Evolutionary conservation across 2,113 vertebrate species (phyloP).

Genomic region (Lipophrys pholis): DNA sequence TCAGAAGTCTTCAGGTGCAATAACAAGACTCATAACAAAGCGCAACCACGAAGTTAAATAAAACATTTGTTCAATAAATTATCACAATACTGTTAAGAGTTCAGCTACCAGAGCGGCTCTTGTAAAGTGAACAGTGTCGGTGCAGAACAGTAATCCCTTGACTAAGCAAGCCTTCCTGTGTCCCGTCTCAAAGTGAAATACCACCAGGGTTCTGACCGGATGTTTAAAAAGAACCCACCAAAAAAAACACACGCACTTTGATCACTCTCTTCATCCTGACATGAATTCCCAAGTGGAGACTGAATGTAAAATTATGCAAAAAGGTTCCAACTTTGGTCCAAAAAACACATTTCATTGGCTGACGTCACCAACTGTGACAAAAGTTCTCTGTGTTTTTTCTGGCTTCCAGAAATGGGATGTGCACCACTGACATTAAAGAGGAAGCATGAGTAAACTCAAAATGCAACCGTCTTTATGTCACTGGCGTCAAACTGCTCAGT

Average conservation of each 20-base stretch:
- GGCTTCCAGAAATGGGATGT: neutral
- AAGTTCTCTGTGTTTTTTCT: constrained; percentile 22
- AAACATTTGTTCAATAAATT: constrained; percentile 41
- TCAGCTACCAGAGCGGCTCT: constrained; percentile 1
- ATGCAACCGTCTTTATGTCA: constrained; percentile 32
- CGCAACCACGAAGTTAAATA: constrained; percentile 2
- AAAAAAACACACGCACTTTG: constrained; percentile 33
- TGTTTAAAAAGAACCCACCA: constrained; percentile 28
- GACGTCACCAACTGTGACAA: constrained; percentile 1
- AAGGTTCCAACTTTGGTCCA: too few relatives aligned
- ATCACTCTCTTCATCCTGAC: constrained; percentile 29
- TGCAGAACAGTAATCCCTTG: constrained; percentile 29
- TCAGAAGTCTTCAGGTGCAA: neutral
- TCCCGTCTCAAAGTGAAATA: constrained; percentile 49
- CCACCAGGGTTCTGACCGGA: constrained; percentile 42
- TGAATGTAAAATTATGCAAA: constrained; percentile 20
- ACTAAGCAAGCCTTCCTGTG: constrained; percentile 54
- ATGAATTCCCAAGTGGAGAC: neutral
- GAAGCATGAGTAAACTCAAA: constrained; percentile 40
- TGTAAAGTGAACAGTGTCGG: constrained; percentile 26
- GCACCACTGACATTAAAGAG: constrained; percentile 31
- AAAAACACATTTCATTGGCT: neutral
- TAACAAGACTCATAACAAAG: neutral
- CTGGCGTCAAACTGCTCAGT: neutral
- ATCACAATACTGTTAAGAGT: constrained; percentile 1